Base-by-base conservation (phyloP, 2,113 vertebrate species). In the Morone saxatilis region DNA sequence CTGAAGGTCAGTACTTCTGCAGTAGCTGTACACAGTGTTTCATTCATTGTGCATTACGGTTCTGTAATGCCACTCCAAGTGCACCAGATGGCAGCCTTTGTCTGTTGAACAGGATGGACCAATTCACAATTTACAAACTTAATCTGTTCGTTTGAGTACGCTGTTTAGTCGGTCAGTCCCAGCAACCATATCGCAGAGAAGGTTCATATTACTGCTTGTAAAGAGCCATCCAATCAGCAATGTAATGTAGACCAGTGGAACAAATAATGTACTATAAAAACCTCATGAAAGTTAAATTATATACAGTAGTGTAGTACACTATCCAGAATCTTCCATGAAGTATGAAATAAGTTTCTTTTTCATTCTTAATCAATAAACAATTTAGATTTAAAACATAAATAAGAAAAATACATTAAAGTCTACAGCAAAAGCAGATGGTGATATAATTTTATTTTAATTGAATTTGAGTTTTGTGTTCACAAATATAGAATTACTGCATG, bases 31-130 rank as follows among this genome's bases (percentile, higher is more conserved):
- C 0, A 56, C 3, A 50, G 13, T 4, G 0, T 7, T 22, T 38
- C 7, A 20, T 43, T 68, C 2, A 50, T 43, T 57, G 16, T 48
- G 22, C 5, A 60, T 38, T 36, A 54, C 7, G 22, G 9, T 19
- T 69, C 43, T 86, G 83, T 69, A 82, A 38, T 80, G 7, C 36
- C 62, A 31, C 5, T 22, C 3, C 4, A 66, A 11, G 20, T 25
- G 3, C 85, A 83, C 66, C n/a, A 83, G 87, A 38, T 50, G 83
- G 79, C 77, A 90, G 61, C 16, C 41, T 60, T 22, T 47, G 11
- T 47, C 76, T 48, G 3, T 16, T 51, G 4, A 31, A 62, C 14
- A 56, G 51, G 20, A 41, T 4, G 8, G 22, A 57, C 7, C 25
- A 60, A 56, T 40, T 16, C 8, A 57, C 3, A 61, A 11, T 1